Evolutionary conservation across 2,888 invertebrate genomes (phyloP), one percentile per base, ranked within the genome.

Genomic region (Hybos culiciformis): DNA sequence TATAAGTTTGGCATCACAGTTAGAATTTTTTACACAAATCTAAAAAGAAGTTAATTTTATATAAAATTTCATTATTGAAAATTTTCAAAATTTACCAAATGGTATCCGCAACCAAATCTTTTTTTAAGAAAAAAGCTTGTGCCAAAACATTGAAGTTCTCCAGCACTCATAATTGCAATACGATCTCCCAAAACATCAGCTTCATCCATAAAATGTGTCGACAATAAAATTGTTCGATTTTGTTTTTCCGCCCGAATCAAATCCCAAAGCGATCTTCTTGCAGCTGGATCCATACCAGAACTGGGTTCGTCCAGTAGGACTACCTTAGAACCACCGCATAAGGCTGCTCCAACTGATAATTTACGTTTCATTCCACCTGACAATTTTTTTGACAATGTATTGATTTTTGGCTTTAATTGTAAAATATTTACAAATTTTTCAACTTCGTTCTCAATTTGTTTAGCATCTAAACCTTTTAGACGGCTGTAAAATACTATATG

Each of bases 131-230:
- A 86, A 56, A 76, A 78, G 4, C 83, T 80, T 0, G 82, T 80
- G 9, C 87, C 88, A 46, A 78, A 77, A 57, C 86, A 86, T 54
- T 83, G 80, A 29, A 88, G 65, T 21, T 75, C 72, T 1, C 88
- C 88, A 36, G 75, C 74, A 1, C 84, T 77, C 81, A 90, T 83
- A 46, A 90, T 86, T 17, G 85, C 86, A 45, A 88, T 81, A 26
- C 86, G 70, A 61, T 88, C 87, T 1, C 85, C 87, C 3, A 88
- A 68, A 40, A 80, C 68, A 59, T 87, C 88, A 1, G 88, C 87
- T 62, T 88, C 85, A 53, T 85, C 83, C 80, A 87, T 85, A 58
- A 83, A 85, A 61, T 88, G 83, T 0, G 84, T 83, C 0, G 86
- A 82, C 41, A 88, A 65, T 36, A 90, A 71, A 60, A 90, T 78